Evolutionary conservation across 2,113 vertebrate genomes (phyloP).

Genomic region (Daphoenositta chrysoptera): DNA sequence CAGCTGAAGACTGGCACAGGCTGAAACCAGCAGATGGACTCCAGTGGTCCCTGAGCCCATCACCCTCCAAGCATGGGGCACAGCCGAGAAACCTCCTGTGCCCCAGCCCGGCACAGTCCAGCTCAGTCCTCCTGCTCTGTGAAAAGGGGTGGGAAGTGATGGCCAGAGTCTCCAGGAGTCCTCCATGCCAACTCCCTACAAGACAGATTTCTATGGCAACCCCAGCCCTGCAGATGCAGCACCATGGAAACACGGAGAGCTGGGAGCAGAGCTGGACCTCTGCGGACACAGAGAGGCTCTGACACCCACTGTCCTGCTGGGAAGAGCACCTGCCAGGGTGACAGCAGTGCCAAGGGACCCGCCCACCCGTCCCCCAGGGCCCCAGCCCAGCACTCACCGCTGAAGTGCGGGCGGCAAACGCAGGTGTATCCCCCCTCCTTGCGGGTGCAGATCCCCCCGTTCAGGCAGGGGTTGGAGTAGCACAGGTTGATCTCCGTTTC

Average conservation of each 20-base stretch:
- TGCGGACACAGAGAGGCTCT: background rate
- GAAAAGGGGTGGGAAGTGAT: background rate
- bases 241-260: background rate
- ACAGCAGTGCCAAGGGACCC: rapidly evolving
- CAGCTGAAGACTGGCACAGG: background rate
- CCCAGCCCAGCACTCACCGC: conserved; percentile 73
- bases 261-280: background rate
- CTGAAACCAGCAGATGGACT: background rate
- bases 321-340: background rate
- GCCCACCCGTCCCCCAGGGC: rapidly evolving
- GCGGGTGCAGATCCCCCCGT: conserved; percentile 87
- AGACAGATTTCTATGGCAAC: conserved; percentile 34
- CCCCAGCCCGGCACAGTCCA: background rate
- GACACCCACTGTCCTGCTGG: background rate
- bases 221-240: background rate
- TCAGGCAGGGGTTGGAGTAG: conserved; percentile 95
- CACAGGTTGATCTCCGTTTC: conserved; percentile 97
- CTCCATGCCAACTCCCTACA: background rate
- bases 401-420: conserved; percentile 89
- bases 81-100: background rate
- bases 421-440: conserved; percentile 94
- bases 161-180: background rate
- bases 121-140: background rate
- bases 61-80: background rate
- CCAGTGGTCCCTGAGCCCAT: background rate